phyloP scores from a whole-genome alignment of 2,113 vertebrate genomes.

The Tetrax tetrax region DNA sequence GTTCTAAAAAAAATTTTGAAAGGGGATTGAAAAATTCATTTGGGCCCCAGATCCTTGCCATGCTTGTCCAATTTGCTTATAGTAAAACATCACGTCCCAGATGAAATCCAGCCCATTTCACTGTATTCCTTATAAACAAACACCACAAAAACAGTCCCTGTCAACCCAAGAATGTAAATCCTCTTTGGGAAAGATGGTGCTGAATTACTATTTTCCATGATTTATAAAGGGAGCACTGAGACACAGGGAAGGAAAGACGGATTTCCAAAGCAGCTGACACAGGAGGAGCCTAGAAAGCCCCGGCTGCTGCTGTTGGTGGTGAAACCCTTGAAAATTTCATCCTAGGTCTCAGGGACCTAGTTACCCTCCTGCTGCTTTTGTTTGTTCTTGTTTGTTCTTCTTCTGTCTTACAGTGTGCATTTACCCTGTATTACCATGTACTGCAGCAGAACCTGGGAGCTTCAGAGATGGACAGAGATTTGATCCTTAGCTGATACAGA shows the following conservation, averaged over 20 bases:
- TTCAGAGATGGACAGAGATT: background rate
- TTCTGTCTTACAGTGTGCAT: background rate
- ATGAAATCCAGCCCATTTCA: background rate
- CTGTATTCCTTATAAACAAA: background rate
- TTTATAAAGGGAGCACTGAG: background rate
- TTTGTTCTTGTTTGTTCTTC: background rate
- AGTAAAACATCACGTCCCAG: background rate
- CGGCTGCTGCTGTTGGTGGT: too few relatives aligned
- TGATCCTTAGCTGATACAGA: background rate
- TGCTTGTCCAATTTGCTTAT: background rate
- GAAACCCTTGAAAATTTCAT: background rate
- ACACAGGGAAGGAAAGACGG: background rate
- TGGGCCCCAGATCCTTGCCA: background rate
- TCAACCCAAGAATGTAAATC: slow-evolving; percentile 24
- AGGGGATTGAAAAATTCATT: background rate
- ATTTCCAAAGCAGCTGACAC: background rate
- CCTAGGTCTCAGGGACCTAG: background rate
- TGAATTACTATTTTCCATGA: background rate
- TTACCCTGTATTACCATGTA: background rate
- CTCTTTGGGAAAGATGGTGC: background rate
- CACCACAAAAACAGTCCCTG: background rate
- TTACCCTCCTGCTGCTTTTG: background rate
- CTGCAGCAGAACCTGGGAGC: background rate
- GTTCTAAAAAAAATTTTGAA: background rate
- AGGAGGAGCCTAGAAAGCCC: background rate